A percentile compares a stretch with the other conserved stretches of the same genome.
Evolutionary conservation across 2,113 vertebrate genomes (phyloP).

Genomic region (Egretta garzetta): DNA sequence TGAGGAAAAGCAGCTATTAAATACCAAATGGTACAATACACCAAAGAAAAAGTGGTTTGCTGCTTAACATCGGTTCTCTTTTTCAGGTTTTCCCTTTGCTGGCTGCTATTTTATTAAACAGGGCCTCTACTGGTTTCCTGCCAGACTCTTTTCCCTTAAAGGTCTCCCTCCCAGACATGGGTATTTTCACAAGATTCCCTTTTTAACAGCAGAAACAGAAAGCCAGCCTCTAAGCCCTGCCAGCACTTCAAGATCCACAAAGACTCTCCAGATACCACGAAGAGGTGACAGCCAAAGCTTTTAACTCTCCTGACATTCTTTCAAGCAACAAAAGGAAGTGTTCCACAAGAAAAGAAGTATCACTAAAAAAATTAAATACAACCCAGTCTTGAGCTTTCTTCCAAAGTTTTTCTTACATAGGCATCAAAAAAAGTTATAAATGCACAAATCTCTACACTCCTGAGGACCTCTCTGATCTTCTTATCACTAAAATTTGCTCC

Average conservation of each 20-base stretch:
- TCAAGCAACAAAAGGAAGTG: not conserved
- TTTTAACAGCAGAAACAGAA: not conserved
- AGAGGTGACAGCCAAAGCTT: not conserved
- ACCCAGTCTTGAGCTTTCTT: not conserved
- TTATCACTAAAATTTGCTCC: not conserved
- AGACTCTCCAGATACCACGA: not conserved
- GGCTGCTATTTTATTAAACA: not conserved
- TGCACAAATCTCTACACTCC: not conserved
- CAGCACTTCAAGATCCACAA: not conserved
- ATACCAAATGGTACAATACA: not conserved
- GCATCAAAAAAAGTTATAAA: not conserved
- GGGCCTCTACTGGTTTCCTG: not conserved
- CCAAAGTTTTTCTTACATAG: not conserved
- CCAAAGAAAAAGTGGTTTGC: not conserved
- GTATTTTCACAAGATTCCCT: not conserved
- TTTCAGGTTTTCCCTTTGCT: not conserved
- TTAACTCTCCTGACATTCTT: not conserved
- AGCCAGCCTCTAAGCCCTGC: not conserved
- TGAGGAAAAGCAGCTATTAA: not conserved
- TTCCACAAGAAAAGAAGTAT: not conserved
- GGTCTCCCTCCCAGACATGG: not conserved
- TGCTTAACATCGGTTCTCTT: not conserved
- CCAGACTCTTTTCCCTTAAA: not conserved
- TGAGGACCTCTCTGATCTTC: not conserved
- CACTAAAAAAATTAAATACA: not conserved